Evolutionary conservation across 2,888 invertebrate species (phyloP), one percentile per base, ranked within the genome.

Genomic region (Trichogramma dendrolimi): DNA sequence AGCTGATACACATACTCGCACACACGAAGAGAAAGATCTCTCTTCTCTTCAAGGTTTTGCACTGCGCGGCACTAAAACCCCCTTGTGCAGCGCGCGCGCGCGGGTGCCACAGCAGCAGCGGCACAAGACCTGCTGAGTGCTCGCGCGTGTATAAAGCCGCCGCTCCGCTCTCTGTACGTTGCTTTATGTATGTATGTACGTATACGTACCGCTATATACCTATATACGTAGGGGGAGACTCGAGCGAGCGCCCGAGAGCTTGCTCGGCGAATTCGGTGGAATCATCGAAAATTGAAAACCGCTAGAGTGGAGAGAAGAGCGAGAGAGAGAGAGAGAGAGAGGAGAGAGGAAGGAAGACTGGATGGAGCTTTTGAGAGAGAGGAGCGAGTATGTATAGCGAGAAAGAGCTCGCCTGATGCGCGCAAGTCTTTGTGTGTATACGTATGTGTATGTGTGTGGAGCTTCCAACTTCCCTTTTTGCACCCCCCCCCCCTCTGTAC

Each of bases 251-350:
- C 27, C 27, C 27, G 55, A 46, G 49, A 38, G 51, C 60, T 67
- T 69, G 72, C 73, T 72, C 71, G 5, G 54, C 73, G 74, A 79
- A 78, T 78, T 76, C 72, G 72, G 71, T 72, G 68, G 74, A 78
- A 79, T 79, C 77, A 78, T 79, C 76, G 77, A 78, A 77, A 78
- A 78, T 79, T 79, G 78, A 77, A 77, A 78, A 77, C 58, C 62
- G 60, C 60, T 62, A 62, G 61, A 62, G 62, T 58, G 27, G 27
- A 27, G 27, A 40, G 8, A 56, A 51, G 40, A 38, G 50, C 8
- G n/a, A 47, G n/a, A 47, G 11, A 46, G 11, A 8, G 41, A 51
- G 47, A 52, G n/a, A 4, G 53, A 41, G 50, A 50, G 8, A 40
- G 27, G 27, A 27, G 27, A 27, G 27, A 27, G 27, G 27, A 27